Conservation (phyloP, 2,888 invertebrate species). For the Teinopalpus imperialis region DNA sequence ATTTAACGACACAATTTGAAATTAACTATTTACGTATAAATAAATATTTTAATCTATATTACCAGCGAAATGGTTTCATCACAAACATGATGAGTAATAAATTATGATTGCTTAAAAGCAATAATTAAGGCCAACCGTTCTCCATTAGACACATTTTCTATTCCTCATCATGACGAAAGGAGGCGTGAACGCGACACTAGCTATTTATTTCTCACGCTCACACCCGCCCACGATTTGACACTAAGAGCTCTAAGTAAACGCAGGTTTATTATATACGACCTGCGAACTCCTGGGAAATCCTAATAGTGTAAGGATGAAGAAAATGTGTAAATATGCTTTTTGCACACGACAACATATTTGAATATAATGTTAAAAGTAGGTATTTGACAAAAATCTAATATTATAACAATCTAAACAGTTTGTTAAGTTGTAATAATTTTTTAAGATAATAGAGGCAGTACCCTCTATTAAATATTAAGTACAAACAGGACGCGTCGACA, state of each 20-base stretch:
- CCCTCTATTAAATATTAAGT: no score
- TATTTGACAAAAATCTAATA: no score
- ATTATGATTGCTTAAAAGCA: constrained; percentile 50
- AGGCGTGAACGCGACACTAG: constrained; percentile 59
- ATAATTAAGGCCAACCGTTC: constrained; percentile 50
- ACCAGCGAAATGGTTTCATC: background rate
- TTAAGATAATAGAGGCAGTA: no score
- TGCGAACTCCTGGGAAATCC: constrained; percentile 32
- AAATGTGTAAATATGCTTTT: constrained; percentile 15
- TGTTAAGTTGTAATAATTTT: no score
- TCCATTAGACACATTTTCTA: constrained; percentile 41
- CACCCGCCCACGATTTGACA: constrained; percentile 67
- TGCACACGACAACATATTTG: constrained; percentile 1
- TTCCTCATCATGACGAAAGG: constrained; percentile 42
- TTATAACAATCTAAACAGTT: no score
- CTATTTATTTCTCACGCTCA: constrained; percentile 76
- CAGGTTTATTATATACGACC: constrained; percentile 33
- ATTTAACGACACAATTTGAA: no score
- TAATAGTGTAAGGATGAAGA: constrained; percentile 32
- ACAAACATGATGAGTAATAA: constrained; percentile 38
- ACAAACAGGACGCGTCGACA: no score
- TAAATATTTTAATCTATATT: no score
- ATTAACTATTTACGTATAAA: no score
- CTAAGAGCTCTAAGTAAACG: constrained; percentile 46
- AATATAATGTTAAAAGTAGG: no score